phyloP scores from a whole-genome alignment of 1,140 invertebrate species.

The Ceratosolen fusciceps region DNA sequence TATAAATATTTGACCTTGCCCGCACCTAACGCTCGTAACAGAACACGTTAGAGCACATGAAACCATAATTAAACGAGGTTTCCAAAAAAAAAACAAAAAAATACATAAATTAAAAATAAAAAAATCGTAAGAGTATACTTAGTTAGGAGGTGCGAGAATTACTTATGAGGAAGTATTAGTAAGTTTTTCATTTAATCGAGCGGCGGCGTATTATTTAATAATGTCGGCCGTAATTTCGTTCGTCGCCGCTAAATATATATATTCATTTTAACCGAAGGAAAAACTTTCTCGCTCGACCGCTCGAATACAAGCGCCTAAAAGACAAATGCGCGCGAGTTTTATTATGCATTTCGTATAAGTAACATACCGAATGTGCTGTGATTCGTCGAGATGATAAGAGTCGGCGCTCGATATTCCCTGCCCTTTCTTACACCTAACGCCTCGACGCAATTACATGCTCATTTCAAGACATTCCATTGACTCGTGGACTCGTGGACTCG shows the following conservation, averaged over 20 bases:
- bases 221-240: not conserved
- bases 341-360: too few relatives aligned
- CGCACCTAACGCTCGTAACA: too few relatives aligned
- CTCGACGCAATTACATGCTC: too few relatives aligned
- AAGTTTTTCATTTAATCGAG: slow-evolving; percentile 1
- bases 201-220: not conserved
- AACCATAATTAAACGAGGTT: not conserved
- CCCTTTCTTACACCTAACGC: not conserved
- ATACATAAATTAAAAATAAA: too few relatives aligned
- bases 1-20: too few relatives aligned
- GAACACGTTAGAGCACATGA: not conserved
- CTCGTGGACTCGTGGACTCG: too few relatives aligned
- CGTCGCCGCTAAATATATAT: not conserved
- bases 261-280: not conserved
- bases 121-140: too few relatives aligned
- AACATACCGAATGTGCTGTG: not conserved
- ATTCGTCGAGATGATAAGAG: not conserved
- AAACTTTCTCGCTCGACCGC: not conserved
- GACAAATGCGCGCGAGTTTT: not conserved
- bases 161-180: too few relatives aligned
- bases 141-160: too few relatives aligned
- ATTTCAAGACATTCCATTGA: not conserved
- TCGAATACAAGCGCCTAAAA: too few relatives aligned
- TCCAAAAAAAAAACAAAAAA: too few relatives aligned
- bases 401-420: not conserved